These are phyloP conservation scores for Avahi laniger DNA, from an alignment of 2,797 vertebrate species.

Conservation along the genomic window DNA sequence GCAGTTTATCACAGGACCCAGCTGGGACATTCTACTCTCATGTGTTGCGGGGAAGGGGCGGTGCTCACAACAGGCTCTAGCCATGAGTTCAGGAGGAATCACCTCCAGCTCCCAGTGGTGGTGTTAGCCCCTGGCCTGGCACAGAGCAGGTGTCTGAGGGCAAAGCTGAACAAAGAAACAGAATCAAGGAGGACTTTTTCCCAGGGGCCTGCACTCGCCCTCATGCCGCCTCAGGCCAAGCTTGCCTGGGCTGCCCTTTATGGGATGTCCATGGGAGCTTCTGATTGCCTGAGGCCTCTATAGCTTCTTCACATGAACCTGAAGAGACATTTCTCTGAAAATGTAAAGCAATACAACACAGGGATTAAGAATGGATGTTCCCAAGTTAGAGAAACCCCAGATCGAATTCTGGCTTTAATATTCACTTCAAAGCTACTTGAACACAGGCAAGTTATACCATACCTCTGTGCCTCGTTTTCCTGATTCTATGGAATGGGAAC, in stretches of 20 bases:
- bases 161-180: background rate
- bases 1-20: fast-evolving
- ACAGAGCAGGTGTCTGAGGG: background rate
- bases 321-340: background rate
- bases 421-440: background rate
- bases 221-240: background rate
- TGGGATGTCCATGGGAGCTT: background rate
- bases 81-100: background rate
- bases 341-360: background rate
- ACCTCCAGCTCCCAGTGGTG: fast-evolving
- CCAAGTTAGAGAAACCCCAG: background rate
- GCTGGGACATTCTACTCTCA: fast-evolving
- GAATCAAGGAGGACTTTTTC: background rate
- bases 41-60: fast-evolving
- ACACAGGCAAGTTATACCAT: too few relatives aligned
- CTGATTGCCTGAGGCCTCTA: background rate
- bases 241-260: background rate
- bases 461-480: background rate
- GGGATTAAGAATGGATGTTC: background rate
- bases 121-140: background rate
- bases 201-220: background rate
- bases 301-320: background rate
- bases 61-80: background rate
- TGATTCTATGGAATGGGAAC: background rate
- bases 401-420: background rate